Base-by-base conservation (phyloP, 2,888 invertebrate species). In the Tyria jacobaeae region DNA sequence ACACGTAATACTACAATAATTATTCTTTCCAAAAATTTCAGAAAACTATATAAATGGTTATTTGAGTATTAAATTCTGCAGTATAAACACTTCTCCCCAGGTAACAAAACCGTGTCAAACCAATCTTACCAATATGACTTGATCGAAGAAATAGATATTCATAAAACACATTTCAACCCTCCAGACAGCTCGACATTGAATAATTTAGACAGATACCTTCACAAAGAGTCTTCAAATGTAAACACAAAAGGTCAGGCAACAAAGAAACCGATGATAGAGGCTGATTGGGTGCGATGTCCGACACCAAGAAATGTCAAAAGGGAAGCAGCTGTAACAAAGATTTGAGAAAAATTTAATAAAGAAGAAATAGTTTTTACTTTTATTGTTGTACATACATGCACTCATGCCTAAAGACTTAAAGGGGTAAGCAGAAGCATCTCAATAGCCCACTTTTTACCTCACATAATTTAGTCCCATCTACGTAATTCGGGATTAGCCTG, bases 151-250 rank as follows among this genome's bases (percentile, higher is more conserved):
- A 37, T n/a, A 53, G 25, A 37, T 39, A 53, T 37, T n/a, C 0
- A 53, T 5, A 53, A 12, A 54, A 39, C 65, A 60, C 70, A 50
- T 58, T 53, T 64, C 66, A 58, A 66, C 64, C 70, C 67, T 65
- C 63, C 58, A 74, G 70, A 66, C 70, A 70, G 53, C 65, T 66
- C 70, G 75, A 76, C 80, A 76, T 79, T 82, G 79, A 81, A 76
- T 81, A 81, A 81, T 81, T 80, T 80, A 80, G 76, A 78, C 70
- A 73, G 76, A 76, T 80, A 74, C 74, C 65, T 68, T 70, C 68
- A 76, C 76, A 80, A 78, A 76, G 64, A 64, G 64, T 72, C 68
- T 60, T 70, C 70, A 77, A 75, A 78, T 72, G 68, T 64, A 75
- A 70, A 75, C 70, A 75, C 73, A 77, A 75, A 75, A 72, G 75